Conservation (phyloP, 1,140 invertebrate species). For the Oncopodura yosiiana region DNA sequence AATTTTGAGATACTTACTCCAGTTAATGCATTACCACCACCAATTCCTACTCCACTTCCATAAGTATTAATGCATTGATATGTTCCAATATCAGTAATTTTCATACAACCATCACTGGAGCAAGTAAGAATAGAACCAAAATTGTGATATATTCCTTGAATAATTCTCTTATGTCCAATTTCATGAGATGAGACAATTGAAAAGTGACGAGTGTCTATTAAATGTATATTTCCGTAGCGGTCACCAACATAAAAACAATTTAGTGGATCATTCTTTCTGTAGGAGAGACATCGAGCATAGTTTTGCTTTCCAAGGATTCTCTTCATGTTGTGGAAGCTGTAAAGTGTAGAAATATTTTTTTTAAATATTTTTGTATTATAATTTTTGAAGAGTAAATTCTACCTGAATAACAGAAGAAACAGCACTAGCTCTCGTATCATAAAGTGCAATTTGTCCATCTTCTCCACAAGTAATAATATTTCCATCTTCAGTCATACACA, state of each 20-base stretch:
- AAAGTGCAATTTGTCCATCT: conserved; percentile 40
- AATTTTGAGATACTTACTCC: too few species aligned
- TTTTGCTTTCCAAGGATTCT: too few species aligned
- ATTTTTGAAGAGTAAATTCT: conserved; percentile 3
- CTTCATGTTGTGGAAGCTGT: too few species aligned
- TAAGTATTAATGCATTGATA: conserved; percentile 25
- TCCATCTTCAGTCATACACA: conserved; percentile 40
- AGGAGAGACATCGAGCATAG: conserved; percentile 28
- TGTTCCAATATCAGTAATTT: conserved; percentile 10
- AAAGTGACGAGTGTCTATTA: conserved; percentile 23
- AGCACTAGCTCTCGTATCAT: conserved; percentile 34
- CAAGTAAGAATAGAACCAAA: conserved; percentile 23
- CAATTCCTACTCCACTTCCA: neutral
- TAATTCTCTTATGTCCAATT: conserved; percentile 9
- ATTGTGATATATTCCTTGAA: conserved; percentile 29
- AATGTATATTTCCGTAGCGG: conserved; percentile 18
- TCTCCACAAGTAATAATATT: conserved; percentile 43
- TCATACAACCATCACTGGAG: conserved; percentile 19
- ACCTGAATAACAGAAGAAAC: neutral
- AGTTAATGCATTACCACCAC: too few species aligned
- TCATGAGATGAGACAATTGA: conserved; percentile 10
- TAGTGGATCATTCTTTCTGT: conserved; percentile 15
- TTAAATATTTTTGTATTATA: neutral
- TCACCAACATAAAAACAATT: conserved; percentile 32
- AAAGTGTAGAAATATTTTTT: neutral